Base-by-base conservation (phyloP, 2,888 invertebrate species). In the Drosophila atripex region DNA sequence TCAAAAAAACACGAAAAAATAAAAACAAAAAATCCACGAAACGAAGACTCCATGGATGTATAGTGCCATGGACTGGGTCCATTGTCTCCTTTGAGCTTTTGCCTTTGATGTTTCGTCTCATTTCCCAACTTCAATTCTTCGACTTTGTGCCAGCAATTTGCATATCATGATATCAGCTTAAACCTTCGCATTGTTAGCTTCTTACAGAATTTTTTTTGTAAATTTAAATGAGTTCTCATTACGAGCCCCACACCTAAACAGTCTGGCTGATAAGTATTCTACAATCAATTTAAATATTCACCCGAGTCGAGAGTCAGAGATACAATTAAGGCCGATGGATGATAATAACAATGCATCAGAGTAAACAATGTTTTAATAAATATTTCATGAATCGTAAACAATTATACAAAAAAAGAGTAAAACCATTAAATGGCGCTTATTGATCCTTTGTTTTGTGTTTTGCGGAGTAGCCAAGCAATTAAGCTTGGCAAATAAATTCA, bases 91-190 rank as follows among this genome's bases (percentile, higher is more conserved):
- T 75, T 75, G 75, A 84, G 87, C 76, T 74, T 73, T 80, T 53
- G 82, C 78, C 87, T 83, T 83, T 83, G 82, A 83, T 83, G 82
- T 83, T 80, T 46, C 35, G 12, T 64, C 65, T 55, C 65, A 52
- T 53, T 46, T 14, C 30, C 38, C 7, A 49, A 47, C 12, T 9
- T n/a, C 21, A 16, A 41, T 16, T 14, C 52, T 1, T 52, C 18
- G 35, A 63, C 25, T 49, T 32, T 25, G 14, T 43, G 35, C 43
- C 3, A 38, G 46, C 50, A 80, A 83, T 83, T 83, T 87, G 82
- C 82, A 83, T 83, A 85, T 87, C 86, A 87, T 83, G 82, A 83
- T 83, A 87, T 77, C 84, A 65, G 54, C 68, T 69, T 64, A 63
- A 58, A 77, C 80, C 84, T 80, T 75, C 68, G 84, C 80, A 78